Evolutionary conservation across 2,888 invertebrate species (phyloP).

Genomic region (Pimpla rufipes): DNA sequence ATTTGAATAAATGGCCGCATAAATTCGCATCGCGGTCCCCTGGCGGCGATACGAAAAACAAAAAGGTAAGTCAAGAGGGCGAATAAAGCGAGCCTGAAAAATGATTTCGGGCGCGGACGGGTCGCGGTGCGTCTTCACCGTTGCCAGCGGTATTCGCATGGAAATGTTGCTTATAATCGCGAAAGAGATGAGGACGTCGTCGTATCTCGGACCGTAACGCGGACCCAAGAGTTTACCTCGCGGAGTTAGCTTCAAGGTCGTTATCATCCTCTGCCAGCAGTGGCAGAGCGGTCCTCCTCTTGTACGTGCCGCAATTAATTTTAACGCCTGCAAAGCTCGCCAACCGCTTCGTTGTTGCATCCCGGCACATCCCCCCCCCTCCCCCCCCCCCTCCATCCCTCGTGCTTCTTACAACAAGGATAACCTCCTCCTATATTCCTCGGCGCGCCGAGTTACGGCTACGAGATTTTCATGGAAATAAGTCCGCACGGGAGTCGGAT

Average conservation of each 20-base stretch:
- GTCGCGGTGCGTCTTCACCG: slow-evolving; percentile 31
- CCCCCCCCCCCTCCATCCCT: neutral
- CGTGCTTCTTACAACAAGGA: slow-evolving; percentile 54
- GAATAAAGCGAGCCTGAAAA: slow-evolving; percentile 45
- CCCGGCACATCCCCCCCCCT: slow-evolving; percentile 31
- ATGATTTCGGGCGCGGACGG: slow-evolving; percentile 49
- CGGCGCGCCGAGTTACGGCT: slow-evolving; percentile 42
- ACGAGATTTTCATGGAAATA: slow-evolving; percentile 65
- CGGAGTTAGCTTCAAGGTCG: slow-evolving; percentile 68
- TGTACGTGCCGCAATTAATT: slow-evolving; percentile 72
- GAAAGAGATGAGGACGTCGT: slow-evolving; percentile 54
- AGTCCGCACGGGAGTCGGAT: slow-evolving; percentile 29
- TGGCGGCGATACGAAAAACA: slow-evolving; percentile 34
- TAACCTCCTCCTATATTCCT: slow-evolving; percentile 37
- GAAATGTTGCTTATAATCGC: slow-evolving; percentile 46
- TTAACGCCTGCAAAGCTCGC: slow-evolving; percentile 65
- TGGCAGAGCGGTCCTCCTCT: slow-evolving; percentile 55
- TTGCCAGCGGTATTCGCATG: slow-evolving; percentile 41
- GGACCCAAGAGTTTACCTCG: slow-evolving; percentile 42
- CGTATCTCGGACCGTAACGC: slow-evolving; percentile 53
- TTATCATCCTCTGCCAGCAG: slow-evolving; percentile 67
- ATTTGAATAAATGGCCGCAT: slow-evolving; percentile 59
- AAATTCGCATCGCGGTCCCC: slow-evolving; percentile 24
- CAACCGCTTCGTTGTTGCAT: slow-evolving; percentile 29
- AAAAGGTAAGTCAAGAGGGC: neutral